Evolutionary conservation across 2,888 invertebrate genomes (phyloP).

Genomic region (Drosophila meridiana): DNA sequence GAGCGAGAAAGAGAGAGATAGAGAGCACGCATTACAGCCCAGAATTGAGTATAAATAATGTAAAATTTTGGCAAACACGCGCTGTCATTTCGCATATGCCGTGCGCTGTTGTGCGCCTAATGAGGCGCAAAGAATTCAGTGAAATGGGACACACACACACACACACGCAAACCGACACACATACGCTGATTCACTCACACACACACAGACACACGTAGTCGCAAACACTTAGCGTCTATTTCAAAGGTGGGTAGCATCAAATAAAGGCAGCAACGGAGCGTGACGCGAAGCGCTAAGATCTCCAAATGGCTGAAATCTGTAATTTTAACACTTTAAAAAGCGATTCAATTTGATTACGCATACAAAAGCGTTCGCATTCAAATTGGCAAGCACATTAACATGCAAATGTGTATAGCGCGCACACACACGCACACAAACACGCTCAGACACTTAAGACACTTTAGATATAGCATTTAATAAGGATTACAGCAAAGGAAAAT

Average conservation of each 20-base stretch:
- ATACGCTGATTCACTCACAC: not conserved
- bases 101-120: conserved; percentile 36
- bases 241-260: conserved; percentile 42
- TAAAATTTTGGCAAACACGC: conserved; percentile 29
- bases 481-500: conserved; percentile 75
- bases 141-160: conserved; percentile 18
- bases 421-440: not conserved
- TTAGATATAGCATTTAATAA: conserved; percentile 61
- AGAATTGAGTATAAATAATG: conserved; percentile 69
- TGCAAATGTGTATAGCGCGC: conserved; percentile 56
- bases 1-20: not conserved
- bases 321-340: conserved; percentile 61
- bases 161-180: conserved; percentile 16
- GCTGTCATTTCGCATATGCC: conserved; percentile 43
- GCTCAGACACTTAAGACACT: conserved; percentile 9
- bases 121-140: conserved; percentile 36
- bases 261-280: conserved; percentile 61
- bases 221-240: conserved; percentile 15
- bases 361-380: conserved; percentile 52
- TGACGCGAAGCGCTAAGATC: conserved; percentile 18
- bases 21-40: conserved; percentile 6
- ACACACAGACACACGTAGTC: conserved; percentile 22
- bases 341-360: conserved; percentile 67
- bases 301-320: conserved; percentile 60
- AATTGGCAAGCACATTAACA: conserved; percentile 65